Evolutionary conservation across 2,797 vertebrate genomes (phyloP).

Genomic region (Moxostoma hubbsi): DNA sequence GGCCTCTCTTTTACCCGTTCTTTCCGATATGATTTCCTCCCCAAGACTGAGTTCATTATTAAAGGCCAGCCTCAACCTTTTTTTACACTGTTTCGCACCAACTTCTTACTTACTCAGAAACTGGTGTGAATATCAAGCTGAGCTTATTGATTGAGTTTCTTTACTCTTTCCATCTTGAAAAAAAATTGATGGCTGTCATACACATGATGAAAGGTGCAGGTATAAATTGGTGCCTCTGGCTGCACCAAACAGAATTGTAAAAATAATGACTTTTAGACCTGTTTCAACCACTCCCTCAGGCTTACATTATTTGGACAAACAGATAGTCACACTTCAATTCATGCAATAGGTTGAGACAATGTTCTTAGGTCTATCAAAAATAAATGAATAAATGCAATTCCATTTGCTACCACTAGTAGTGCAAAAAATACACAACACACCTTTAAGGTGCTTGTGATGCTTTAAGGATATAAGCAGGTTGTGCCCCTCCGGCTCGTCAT

Average conservation of each 20-base stretch:
- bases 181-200: not conserved
- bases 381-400: not conserved
- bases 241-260: too few species aligned
- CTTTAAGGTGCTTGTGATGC: not conserved
- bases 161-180: conserved; percentile 2
- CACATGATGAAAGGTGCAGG: not conserved
- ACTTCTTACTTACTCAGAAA: conserved; percentile 68
- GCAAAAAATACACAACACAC: not conserved
- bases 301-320: too few species aligned
- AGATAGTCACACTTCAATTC: too few species aligned
- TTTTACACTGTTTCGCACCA: conserved; percentile 66
- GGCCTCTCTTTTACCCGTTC: conserved; percentile 66
- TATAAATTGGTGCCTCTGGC: not conserved
- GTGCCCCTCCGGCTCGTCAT: too few species aligned
- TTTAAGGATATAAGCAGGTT: not conserved
- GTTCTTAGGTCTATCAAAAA: too few species aligned
- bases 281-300: too few species aligned
- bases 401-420: not conserved
- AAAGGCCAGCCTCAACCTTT: conserved; percentile 65
- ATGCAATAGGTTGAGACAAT: too few species aligned
- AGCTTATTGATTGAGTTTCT: conserved; percentile 48
- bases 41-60: conserved; percentile 75
- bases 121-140: conserved; percentile 60
- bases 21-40: conserved; percentile 72
- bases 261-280: too few species aligned